Evolutionary conservation across 1,140 invertebrate genomes (phyloP).

Genomic region (Trachymyrmex cornetzi): DNA sequence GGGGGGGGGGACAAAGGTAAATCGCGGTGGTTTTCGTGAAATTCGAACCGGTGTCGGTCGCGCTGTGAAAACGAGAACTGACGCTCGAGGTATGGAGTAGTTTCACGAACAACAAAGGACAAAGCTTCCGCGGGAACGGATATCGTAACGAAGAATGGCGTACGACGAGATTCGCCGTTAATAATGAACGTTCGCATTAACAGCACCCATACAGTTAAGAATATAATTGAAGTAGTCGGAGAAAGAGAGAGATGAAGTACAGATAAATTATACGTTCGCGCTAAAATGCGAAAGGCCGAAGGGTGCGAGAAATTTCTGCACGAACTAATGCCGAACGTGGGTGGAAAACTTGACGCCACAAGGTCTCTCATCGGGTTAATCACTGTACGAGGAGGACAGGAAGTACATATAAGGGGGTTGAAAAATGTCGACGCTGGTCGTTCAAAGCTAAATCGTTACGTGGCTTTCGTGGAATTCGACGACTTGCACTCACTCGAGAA

Average conservation of each 20-base stretch:
- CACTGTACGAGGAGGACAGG: not conserved
- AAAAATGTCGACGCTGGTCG: constrained; percentile 34
- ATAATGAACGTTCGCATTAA: constrained; percentile 43
- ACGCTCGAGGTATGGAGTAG: constrained; percentile 43
- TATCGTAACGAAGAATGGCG: constrained; percentile 55
- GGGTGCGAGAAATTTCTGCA: constrained; percentile 30
- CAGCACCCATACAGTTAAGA: constrained; percentile 23
- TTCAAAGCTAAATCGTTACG: constrained; percentile 64
- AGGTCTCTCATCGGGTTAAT: constrained; percentile 54
- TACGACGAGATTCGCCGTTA: constrained; percentile 41
- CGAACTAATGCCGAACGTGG: not conserved
- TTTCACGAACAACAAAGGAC: constrained; percentile 57
- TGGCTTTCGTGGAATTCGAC: constrained; percentile 65
- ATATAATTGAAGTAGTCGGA: constrained; percentile 31
- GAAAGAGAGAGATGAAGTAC: not conserved
- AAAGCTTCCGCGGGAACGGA: constrained; percentile 44
- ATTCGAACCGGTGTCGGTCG: constrained; percentile 55
- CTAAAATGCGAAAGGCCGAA: constrained; percentile 25
- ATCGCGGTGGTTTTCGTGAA: constrained; percentile 66
- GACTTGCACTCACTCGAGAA: not conserved
- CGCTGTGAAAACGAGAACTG: constrained; percentile 57
- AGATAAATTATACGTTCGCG: constrained; percentile 45
- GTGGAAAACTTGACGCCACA: constrained; percentile 26
- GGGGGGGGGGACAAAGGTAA: too few species aligned
- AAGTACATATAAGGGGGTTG: constrained; percentile 21